Conservation (phyloP, 2,113 vertebrate genomes). For the Indicator maculatus region DNA sequence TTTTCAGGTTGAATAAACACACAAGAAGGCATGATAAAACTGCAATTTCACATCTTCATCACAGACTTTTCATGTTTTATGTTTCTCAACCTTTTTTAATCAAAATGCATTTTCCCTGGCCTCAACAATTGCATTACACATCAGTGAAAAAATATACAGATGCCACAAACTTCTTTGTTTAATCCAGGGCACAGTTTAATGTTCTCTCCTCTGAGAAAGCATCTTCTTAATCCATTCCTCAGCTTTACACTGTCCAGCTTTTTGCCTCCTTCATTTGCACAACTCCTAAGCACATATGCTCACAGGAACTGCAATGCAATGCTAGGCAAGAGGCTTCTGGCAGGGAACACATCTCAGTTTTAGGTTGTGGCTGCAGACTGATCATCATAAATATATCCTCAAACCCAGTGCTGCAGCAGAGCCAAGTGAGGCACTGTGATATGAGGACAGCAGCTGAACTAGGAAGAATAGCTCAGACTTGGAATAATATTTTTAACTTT, state of each 20-base stretch:
- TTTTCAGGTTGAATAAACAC: constrained; percentile 41
- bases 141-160: constrained; percentile 3
- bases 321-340: neutral
- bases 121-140: neutral
- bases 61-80: neutral
- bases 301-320: neutral
- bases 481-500: constrained; percentile 4
- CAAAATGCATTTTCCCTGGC: neutral
- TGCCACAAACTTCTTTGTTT: neutral
- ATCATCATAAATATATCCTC: neutral
- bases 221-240: neutral
- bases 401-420: neutral
- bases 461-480: constrained; percentile 12
- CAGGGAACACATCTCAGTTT: neutral
- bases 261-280: neutral
- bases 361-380: neutral
- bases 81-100: neutral
- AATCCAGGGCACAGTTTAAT: neutral
- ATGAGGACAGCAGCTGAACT: neutral
- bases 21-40: neutral
- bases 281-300: neutral
- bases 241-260: neutral
- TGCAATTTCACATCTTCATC: constrained; percentile 30
- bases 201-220: neutral
- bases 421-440: neutral